Evolutionary conservation across 2,113 vertebrate species (phyloP), one percentile per base, ranked within the genome.

Genomic region (Corythornis madagascariensis): DNA sequence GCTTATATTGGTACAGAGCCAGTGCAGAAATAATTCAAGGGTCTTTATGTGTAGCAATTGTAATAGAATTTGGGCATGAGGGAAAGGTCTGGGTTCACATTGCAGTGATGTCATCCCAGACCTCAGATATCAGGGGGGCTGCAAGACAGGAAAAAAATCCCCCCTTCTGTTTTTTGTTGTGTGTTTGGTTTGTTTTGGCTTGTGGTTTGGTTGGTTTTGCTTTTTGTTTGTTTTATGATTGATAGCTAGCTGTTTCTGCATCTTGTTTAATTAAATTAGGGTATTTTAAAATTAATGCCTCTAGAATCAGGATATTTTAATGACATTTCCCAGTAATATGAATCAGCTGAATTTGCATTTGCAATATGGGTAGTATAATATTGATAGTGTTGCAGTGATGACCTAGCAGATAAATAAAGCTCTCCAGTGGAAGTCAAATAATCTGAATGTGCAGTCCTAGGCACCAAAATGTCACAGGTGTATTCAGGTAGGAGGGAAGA

Each of bases 1-100:
- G 81, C 45, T 93, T 94, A 47, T 82, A n/a, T 65, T 92, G 88
- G 83, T 76, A 22, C 38, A 59, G 56, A 72, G 81, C 90, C 96
- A 96, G 33, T 18, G 42, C 74, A 78, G 66, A 84, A 88, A 82
- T 70, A 73, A 92, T 73, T 71, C 70, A 52, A 86, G 57, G 59
- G 25, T 82, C 47, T 33, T 83, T 89, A 40, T 77, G 74, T 79
- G 81, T 85, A 82, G 87, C 86, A 92, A 59, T 10, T 71, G 57
- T 33, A 83, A 84, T 38, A 86, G 53, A 78, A 79, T 89, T 82
- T 42, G 35, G 86, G 31, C 67, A 38, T 26, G 70, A 75, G 48
- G 31, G 77, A 70, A 63, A 73, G 31, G n/a, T 85, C 74, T 82
- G 59, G 47, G 20, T 66, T 95, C 33, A 2, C 22, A 4, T 53